Conservation (phyloP, 2,888 invertebrate species). For the Phaedon cochleariae region DNA sequence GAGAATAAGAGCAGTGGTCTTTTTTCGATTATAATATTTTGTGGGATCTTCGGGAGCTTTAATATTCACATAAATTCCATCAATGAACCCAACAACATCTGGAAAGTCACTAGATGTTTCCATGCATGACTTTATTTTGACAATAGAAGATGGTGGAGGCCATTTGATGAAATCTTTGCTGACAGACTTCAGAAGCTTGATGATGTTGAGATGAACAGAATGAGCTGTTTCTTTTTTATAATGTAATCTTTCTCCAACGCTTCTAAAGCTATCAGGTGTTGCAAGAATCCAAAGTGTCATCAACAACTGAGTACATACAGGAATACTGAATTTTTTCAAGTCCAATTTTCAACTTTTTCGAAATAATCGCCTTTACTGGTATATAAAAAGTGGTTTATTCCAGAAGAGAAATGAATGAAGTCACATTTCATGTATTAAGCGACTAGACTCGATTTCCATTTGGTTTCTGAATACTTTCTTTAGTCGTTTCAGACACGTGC, state of each 20-base stretch:
- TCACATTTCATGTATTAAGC: too few species aligned
- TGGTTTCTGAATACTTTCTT: too few species aligned
- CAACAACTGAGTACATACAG: not conserved
- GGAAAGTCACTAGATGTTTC: not conserved
- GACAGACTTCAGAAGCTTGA: not conserved
- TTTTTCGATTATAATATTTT: not conserved
- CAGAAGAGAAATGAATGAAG: too few species aligned
- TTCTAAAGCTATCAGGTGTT: not conserved
- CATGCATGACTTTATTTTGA: not conserved
- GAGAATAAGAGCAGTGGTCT: too few species aligned
- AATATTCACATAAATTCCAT: not conserved
- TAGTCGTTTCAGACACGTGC: too few species aligned
- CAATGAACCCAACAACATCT: not conserved
- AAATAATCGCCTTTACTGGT: too few species aligned
- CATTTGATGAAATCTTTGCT: not conserved
- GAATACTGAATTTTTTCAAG: not conserved
- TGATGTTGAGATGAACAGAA: not conserved
- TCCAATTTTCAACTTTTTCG: too few species aligned
- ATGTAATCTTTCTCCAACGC: not conserved
- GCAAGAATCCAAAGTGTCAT: not conserved
- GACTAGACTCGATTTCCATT: too few species aligned
- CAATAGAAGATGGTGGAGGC: not conserved
- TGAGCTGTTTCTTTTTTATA: not conserved
- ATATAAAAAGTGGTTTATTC: too few species aligned
- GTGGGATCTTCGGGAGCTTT: not conserved